Conservation (phyloP, 2,113 vertebrate genomes). For the Opisthocomus hoazin region DNA sequence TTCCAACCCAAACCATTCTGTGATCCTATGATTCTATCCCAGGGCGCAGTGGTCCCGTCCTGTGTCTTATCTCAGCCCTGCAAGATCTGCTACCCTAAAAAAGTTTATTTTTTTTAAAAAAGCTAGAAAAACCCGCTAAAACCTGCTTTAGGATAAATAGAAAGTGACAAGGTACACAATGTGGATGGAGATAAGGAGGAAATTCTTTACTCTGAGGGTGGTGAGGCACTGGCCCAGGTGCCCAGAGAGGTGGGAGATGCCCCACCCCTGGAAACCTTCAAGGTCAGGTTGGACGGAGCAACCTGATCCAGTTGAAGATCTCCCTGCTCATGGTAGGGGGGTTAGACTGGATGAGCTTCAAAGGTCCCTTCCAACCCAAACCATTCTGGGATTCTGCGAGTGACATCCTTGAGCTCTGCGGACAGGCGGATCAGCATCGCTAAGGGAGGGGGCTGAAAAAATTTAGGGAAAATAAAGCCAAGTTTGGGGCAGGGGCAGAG, state of each 20-base stretch:
- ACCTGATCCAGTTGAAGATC: fast-evolving
- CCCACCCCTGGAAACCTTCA: background rate
- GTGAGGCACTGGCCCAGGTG: background rate
- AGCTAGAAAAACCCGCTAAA: too few species aligned
- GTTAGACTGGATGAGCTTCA: fast-evolving
- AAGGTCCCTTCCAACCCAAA: background rate
- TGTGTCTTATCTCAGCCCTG: background rate
- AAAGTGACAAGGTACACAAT: background rate
- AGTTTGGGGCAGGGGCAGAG: background rate
- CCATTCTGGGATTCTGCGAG: background rate
- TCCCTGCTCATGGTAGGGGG: background rate
- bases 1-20: too few species aligned
- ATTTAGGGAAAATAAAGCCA: background rate
- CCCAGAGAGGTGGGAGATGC: background rate
- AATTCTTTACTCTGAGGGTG: background rate
- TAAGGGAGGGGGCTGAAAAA: fast-evolving
- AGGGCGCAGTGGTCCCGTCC: background rate
- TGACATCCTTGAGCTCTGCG: background rate
- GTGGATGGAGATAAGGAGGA: background rate
- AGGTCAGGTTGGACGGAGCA: background rate
- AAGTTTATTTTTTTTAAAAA: background rate
- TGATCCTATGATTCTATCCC: too few species aligned
- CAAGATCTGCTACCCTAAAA: background rate
- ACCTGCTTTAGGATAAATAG: background rate
- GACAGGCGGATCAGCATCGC: background rate